phyloP scores from a whole-genome alignment of 2,797 vertebrate genomes.

The Glyptemys insculpta region DNA sequence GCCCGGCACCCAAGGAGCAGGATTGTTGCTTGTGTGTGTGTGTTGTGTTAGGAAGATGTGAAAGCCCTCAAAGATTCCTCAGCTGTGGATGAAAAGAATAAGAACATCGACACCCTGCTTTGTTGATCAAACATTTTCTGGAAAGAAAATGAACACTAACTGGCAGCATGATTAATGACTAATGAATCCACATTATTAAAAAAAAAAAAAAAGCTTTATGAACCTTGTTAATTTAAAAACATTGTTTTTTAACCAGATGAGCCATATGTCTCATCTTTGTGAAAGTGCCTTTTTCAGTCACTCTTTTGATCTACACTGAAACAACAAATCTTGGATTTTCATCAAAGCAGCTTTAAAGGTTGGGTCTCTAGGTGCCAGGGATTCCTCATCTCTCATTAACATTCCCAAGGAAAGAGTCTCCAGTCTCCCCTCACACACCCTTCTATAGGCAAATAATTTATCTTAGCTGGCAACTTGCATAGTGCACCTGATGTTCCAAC shows the following conservation, averaged over 20 bases:
- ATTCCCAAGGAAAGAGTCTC: background rate
- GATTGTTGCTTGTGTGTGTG: background rate
- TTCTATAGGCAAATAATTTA: constrained; percentile 49
- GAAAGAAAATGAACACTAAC: no score
- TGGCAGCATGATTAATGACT: background rate
- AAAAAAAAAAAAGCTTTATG: background rate
- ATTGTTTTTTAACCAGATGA: background rate
- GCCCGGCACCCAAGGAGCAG: background rate
- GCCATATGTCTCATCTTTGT: background rate
- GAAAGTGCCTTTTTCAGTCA: background rate
- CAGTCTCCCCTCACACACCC: background rate
- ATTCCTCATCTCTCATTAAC: background rate
- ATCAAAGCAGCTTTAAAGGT: background rate
- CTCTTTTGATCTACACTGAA: background rate
- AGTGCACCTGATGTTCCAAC: constrained; percentile 56
- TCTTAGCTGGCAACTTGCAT: constrained; percentile 43
- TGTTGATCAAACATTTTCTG: background rate
- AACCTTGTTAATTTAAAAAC: background rate
- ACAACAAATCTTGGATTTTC: background rate
- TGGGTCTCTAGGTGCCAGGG: background rate
- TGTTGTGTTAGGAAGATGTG: background rate
- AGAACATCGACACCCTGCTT: background rate
- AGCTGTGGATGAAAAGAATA: background rate
- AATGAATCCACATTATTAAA: background rate
- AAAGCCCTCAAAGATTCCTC: background rate